Percentiles rank a stretch among this genome's conserved stretches.
Evolutionary conservation across 2,113 vertebrate species (phyloP).

Genomic region (Zootoca vivipara): DNA sequence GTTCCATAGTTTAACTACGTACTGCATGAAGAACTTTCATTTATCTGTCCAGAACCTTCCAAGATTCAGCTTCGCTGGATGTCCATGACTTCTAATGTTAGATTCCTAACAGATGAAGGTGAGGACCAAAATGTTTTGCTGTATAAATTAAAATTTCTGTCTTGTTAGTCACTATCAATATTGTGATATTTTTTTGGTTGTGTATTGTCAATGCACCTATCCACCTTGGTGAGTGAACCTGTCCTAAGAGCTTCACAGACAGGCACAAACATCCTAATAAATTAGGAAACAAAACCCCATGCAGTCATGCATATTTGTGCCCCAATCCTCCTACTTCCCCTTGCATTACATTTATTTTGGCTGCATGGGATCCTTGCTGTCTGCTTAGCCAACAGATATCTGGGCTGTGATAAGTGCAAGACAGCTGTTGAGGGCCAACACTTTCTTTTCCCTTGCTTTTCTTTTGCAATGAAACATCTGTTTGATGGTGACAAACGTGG

Average conservation of each 20-base stretch:
- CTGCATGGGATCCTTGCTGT: constrained; percentile 58
- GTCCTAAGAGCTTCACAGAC: not conserved
- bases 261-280: fast-evolving
- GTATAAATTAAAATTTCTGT: too few species aligned
- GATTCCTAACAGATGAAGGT: too few species aligned
- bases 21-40: too few species aligned
- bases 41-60: too few species aligned
- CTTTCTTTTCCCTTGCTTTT: constrained; percentile 14
- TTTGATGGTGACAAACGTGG: constrained; percentile 33
- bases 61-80: too few species aligned
- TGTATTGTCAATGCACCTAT: too few species aligned
- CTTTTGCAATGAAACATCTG: constrained; percentile 68
- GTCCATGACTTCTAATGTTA: too few species aligned
- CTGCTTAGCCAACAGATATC: constrained; percentile 56
- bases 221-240: not conserved
- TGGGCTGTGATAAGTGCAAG: constrained; percentile 60
- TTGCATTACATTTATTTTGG: constrained; percentile 63
- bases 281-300: fast-evolving
- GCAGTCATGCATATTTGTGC: constrained; percentile 17
- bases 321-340: not conserved
- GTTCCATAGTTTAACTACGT: too few species aligned
- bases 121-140: too few species aligned
- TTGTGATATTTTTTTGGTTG: too few species aligned
- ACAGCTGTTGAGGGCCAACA: constrained; percentile 72
- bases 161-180: too few species aligned